A percentile compares a stretch with the other conserved stretches of the same genome.
phyloP scores from a whole-genome alignment of 2,888 invertebrate genomes.

The Rhagium mordax region DNA sequence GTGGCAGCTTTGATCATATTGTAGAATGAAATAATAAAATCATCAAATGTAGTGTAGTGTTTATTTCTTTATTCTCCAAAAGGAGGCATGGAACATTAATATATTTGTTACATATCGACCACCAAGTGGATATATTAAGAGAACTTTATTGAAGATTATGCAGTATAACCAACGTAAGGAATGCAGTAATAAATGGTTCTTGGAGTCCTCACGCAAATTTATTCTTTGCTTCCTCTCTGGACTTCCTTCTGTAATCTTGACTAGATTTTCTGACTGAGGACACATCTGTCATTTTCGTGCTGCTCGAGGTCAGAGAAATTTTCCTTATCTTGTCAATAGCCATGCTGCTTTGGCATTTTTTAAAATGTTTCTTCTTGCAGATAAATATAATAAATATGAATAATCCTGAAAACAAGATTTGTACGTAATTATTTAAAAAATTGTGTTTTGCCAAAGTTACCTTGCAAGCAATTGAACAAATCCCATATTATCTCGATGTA shows the following conservation, averaged over 20 bases:
- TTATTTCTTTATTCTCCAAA: too few relatives aligned
- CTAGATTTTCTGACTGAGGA: slow-evolving; percentile 23
- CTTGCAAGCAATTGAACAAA: slow-evolving; percentile 80
- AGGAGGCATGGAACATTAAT: too few relatives aligned
- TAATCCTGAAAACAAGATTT: slow-evolving; percentile 63
- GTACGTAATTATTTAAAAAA: neutral
- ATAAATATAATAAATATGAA: slow-evolving; percentile 83
- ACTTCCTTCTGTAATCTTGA: slow-evolving; percentile 1
- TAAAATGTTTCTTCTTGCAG: slow-evolving; percentile 77
- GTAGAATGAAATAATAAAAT: too few relatives aligned
- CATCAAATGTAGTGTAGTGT: too few relatives aligned
- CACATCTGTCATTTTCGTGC: slow-evolving; percentile 40
- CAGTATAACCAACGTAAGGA: neutral
- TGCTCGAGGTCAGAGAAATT: slow-evolving; percentile 45
- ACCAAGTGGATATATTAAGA: too few relatives aligned
- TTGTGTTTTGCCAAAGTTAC: slow-evolving; percentile 66
- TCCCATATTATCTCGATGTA: slow-evolving; percentile 72
- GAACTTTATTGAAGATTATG: too few relatives aligned
- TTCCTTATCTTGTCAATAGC: slow-evolving; percentile 49
- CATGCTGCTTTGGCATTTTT: slow-evolving; percentile 73
- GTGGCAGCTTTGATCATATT: too few relatives aligned
- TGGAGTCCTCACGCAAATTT: neutral
- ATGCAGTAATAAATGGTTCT: neutral
- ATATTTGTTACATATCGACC: neutral
- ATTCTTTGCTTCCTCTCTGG: neutral